Percentiles rank a stretch among this genome's conserved stretches.
Conservation (phyloP, 2,797 vertebrate genomes). For the Scyliorhinus canicula region DNA sequence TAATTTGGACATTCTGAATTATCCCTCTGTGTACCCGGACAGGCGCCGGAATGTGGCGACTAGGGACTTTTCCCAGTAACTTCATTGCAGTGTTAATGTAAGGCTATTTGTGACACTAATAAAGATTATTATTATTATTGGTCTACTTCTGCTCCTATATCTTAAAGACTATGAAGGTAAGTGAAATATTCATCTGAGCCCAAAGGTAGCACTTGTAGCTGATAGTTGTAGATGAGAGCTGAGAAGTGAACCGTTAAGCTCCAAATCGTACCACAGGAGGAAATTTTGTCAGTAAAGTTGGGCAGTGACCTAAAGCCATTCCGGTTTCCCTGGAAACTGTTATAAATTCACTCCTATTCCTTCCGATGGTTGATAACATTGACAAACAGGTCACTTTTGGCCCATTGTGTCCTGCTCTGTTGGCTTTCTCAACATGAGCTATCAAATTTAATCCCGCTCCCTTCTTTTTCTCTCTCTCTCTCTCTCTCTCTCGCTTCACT, state of each 20-base stretch:
- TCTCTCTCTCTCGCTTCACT: no score
- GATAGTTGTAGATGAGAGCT: not conserved
- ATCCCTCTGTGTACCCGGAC: no score
- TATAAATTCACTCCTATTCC: not conserved
- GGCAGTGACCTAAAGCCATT: not conserved
- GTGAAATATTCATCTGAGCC: no score
- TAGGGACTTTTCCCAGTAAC: no score
- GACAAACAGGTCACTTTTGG: not conserved
- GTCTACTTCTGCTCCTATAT: no score
- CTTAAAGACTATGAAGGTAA: no score
- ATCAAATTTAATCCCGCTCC: not conserved
- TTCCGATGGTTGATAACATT: no score
- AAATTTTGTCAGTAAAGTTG: not conserved
- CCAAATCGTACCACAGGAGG: not conserved
- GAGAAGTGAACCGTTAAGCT: not conserved
- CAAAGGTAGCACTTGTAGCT: not conserved
- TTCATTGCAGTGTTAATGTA: no score
- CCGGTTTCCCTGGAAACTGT: not conserved
- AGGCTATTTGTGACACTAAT: no score
- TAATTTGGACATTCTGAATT: no score
- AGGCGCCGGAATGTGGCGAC: no score
- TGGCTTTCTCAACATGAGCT: not conserved
- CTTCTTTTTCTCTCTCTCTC: not conserved
- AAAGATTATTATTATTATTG: no score
- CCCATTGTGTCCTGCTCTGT: not conserved